phyloP scores from a whole-genome alignment of 2,888 invertebrate genomes.

The Leptarthrus brevirostris region DNA sequence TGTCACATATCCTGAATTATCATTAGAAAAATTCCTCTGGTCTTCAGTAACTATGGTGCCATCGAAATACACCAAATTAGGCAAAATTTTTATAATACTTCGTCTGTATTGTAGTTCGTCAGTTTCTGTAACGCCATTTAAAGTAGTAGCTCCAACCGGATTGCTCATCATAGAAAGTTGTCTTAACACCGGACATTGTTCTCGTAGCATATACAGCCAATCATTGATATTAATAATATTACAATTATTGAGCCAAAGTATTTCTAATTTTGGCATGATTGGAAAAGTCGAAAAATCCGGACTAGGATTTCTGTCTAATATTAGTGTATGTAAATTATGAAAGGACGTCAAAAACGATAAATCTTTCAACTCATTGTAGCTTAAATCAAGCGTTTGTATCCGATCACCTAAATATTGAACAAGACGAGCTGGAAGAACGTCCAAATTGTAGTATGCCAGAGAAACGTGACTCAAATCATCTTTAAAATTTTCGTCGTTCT shows the following conservation, averaged over 20 bases:
- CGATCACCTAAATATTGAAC: conserved; percentile 71
- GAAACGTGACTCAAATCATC: conserved; percentile 60
- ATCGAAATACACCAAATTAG: conserved; percentile 57
- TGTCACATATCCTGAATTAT: not conserved
- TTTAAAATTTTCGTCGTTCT: not conserved
- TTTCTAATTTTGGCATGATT: conserved; percentile 74
- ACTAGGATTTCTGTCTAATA: conserved; percentile 82
- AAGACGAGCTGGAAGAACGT: conserved; percentile 72
- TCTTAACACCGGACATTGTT: conserved; percentile 77
- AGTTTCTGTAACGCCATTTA: conserved; percentile 70
- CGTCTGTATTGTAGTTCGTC: conserved; percentile 64
- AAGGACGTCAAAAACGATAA: conserved; percentile 77
- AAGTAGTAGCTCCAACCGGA: conserved; percentile 77
- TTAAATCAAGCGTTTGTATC: conserved; percentile 75
- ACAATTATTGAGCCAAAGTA: conserved; percentile 80
- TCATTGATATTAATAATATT: conserved; percentile 73
- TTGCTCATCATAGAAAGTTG: conserved; percentile 84
- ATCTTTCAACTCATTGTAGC: conserved; percentile 78
- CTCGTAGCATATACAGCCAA: conserved; percentile 75
- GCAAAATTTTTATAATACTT: conserved; percentile 55
- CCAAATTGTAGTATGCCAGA: conserved; percentile 74
- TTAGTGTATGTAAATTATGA: conserved; percentile 76
- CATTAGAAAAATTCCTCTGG: not conserved
- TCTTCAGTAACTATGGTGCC: conserved; percentile 50
- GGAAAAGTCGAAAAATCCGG: conserved; percentile 76